Evolutionary conservation across 2,888 invertebrate genomes (phyloP).

Genomic region (Matsumyia berberina): DNA sequence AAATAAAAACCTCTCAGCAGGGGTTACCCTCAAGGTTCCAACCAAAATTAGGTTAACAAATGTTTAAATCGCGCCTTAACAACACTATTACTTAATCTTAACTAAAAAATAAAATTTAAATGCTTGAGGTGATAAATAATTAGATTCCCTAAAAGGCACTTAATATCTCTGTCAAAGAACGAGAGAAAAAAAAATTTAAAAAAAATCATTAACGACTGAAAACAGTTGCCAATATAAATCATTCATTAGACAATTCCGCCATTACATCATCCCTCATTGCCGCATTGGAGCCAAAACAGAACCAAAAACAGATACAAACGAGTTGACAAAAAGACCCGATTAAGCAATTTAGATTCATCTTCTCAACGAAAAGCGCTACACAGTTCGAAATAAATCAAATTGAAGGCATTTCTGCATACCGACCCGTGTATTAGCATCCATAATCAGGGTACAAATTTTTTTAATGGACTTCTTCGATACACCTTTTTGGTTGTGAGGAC

Average conservation of each 20-base stretch:
- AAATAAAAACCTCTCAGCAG: no score
- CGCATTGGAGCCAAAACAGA: slow-evolving; percentile 11
- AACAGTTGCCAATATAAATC: slow-evolving; percentile 39
- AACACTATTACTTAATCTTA: slow-evolving; percentile 3
- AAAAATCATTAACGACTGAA: slow-evolving; percentile 19
- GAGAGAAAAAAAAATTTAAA: neutral
- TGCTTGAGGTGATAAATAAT: neutral
- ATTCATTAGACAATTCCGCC: slow-evolving; percentile 6
- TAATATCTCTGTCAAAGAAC: neutral
- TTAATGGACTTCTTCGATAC: slow-evolving; percentile 60
- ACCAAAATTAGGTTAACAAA: neutral
- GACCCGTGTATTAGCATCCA: slow-evolving; percentile 41
- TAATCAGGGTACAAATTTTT: slow-evolving; percentile 49
- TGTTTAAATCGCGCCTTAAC: neutral
- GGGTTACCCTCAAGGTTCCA: no score
- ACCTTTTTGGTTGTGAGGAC: neutral
- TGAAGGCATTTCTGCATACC: slow-evolving; percentile 38
- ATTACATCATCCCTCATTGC: slow-evolving; percentile 17
- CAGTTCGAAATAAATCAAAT: slow-evolving; percentile 41
- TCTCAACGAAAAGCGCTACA: neutral
- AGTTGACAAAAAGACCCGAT: slow-evolving; percentile 40
- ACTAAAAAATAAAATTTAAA: neutral
- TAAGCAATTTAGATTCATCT: slow-evolving; percentile 55
- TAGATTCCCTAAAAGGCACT: slow-evolving; percentile 14
- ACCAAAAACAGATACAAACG: slow-evolving; percentile 4